phyloP scores from a whole-genome alignment of 1,140 invertebrate genomes.

The Philotrypesis tridentata region DNA sequence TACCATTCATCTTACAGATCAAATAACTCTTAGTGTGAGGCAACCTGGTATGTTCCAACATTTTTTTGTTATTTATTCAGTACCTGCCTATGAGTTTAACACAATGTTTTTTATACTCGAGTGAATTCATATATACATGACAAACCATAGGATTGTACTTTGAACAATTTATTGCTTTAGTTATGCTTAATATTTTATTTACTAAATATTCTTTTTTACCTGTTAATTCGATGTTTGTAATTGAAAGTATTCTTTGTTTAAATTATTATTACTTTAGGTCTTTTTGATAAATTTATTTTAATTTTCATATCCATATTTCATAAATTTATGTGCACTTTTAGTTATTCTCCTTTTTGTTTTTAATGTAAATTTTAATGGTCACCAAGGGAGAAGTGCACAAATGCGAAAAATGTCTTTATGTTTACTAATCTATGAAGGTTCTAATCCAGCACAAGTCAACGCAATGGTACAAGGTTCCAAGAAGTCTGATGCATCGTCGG shows the following conservation, averaged over 20 bases:
- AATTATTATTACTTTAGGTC: too few species aligned
- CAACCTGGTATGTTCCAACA: slow-evolving; percentile 64
- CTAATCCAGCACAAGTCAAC: slow-evolving; percentile 68
- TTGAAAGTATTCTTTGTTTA: not conserved
- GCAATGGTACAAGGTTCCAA: slow-evolving; percentile 62
- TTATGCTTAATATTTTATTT: slow-evolving; percentile 34
- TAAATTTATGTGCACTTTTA: slow-evolving; percentile 47
- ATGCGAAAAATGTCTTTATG: slow-evolving; percentile 58
- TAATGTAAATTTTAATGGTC: slow-evolving; percentile 37
- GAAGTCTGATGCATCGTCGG: slow-evolving; percentile 81
- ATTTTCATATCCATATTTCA: slow-evolving; percentile 4
- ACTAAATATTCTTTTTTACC: not conserved
- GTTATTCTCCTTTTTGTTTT: slow-evolving; percentile 44
- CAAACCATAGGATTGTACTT: slow-evolving; percentile 7
- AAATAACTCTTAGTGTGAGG: slow-evolving; percentile 80
- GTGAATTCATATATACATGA: not conserved
- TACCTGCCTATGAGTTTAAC: not conserved
- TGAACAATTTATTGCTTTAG: not conserved
- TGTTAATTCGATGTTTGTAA: not conserved
- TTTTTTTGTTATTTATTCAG: not conserved
- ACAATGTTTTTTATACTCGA: not conserved
- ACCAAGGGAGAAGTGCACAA: slow-evolving; percentile 56
- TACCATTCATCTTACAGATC: slow-evolving; percentile 78
- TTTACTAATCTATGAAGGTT: slow-evolving; percentile 69
- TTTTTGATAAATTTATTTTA: slow-evolving; percentile 22